Evolutionary conservation across 1,140 invertebrate species (phyloP).

Genomic region (Zaprionus tsacasi): DNA sequence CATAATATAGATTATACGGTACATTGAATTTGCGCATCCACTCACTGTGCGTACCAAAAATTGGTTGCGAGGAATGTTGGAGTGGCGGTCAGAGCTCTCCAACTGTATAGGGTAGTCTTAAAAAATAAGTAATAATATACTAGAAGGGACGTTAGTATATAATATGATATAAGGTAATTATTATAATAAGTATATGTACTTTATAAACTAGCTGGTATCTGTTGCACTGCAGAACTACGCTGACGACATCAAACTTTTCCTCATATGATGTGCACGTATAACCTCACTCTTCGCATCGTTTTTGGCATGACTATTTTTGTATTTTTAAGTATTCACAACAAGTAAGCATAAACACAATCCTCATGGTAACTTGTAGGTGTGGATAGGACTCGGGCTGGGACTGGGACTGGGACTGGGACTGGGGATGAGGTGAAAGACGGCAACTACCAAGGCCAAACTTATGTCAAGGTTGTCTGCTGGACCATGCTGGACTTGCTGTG

Average conservation of each 20-base stretch:
- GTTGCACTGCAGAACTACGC: too few species aligned
- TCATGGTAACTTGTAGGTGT: not conserved
- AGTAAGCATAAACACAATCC: not conserved
- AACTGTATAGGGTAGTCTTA: not conserved
- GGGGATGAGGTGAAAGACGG: not conserved
- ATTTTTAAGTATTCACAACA: not conserved
- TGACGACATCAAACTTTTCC: too few species aligned
- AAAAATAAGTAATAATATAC: not conserved
- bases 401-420: not conserved
- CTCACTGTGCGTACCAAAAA: not conserved
- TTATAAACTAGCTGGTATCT: too few species aligned
- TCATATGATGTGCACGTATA: too few species aligned
- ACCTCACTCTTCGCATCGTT: not conserved
- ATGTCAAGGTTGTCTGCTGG: slow-evolving; percentile 3
- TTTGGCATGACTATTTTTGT: not conserved
- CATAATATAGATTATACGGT: not conserved
- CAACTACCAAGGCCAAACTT: slow-evolving; percentile 1
- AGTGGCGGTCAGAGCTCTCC: too few species aligned
- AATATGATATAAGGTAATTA: too few species aligned
- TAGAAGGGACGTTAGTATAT: too few species aligned
- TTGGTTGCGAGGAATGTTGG: not conserved
- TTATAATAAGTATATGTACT: too few species aligned
- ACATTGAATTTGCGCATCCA: not conserved
- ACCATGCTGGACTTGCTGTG: not conserved
- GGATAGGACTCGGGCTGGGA: not conserved